Evolutionary conservation across 2,888 invertebrate genomes (phyloP).

Genomic region (Maniola hyperantus): DNA sequence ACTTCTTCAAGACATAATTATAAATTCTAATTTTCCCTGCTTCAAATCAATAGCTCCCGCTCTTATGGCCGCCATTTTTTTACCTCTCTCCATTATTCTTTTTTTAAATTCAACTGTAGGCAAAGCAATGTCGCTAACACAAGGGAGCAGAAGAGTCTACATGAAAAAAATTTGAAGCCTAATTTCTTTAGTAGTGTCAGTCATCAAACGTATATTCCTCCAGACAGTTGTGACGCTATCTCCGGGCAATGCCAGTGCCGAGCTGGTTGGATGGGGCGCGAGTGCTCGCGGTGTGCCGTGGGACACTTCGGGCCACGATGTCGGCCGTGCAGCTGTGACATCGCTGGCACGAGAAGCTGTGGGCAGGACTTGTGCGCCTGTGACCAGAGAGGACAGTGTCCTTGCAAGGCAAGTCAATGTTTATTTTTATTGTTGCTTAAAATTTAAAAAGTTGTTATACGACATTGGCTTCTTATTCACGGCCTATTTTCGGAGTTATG

Average conservation of each 20-base stretch:
- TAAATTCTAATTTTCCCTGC: too few species aligned
- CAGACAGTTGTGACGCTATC: slow-evolving; percentile 84
- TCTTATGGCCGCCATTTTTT: too few species aligned
- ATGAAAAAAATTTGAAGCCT: too few species aligned
- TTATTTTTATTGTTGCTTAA: background rate
- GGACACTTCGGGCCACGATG: slow-evolving; percentile 96
- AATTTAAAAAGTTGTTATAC: too few species aligned
- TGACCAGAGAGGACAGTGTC: slow-evolving; percentile 89
- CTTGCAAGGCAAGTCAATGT: slow-evolving; percentile 88
- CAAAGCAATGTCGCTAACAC: too few species aligned
- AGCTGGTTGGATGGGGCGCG: slow-evolving; percentile 87
- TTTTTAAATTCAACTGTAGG: too few species aligned
- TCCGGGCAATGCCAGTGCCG: slow-evolving; percentile 90
- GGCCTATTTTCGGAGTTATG: too few species aligned
- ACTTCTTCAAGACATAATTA: too few species aligned
- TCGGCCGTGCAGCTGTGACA: slow-evolving; percentile 91
- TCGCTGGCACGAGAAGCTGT: slow-evolving; percentile 86
- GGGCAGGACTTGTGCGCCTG: slow-evolving; percentile 86
- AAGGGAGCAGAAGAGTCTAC: background rate
- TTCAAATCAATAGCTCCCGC: too few species aligned
- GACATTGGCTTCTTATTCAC: too few species aligned
- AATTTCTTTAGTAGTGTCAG: too few species aligned
- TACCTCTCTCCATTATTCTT: too few species aligned
- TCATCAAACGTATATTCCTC: slow-evolving; percentile 63
- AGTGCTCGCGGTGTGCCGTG: slow-evolving; percentile 91